Base-by-base conservation (phyloP, 2,888 invertebrate species). In the Trichopoda pennipes region DNA sequence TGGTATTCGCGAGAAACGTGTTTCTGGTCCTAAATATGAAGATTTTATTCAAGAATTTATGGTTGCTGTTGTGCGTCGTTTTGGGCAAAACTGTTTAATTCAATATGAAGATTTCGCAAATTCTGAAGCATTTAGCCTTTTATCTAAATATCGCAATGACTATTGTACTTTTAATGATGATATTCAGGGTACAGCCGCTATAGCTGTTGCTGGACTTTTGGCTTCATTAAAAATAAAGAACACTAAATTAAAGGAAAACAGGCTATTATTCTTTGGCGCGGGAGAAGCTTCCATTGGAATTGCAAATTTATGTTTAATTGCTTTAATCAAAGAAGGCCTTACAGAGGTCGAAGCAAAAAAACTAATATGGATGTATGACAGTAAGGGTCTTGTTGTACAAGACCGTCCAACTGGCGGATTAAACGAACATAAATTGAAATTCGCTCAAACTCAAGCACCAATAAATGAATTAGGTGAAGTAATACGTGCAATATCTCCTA, bases 91-190 rank as follows among this genome's bases (percentile, higher is more conserved):
- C 91, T 95, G 95, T 70, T 93, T 97, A 80, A 96, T 97, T 61
- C 96, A 95, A 93, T 99, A 99, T 92, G 99, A 99, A 92, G 99
- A 99, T 92, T 99, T 99, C 91, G 99, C 95, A 72, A 99, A 99
- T 90, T 94, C 95, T 12, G 99, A 99, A 92, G 99, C 99, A 6
- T 99, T 99, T 93, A 93, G 96, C 42, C 92, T 99, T 74, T 92
- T 99, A 85, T 95, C 94, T 87, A 97, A 96, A 90, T 99, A 99
- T 92, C 94, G 97, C 49, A 93, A 96, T 87, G 90, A 94, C 88
- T 95, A 96, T 92, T 99, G 99, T 91, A 98, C 98, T 16, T 99
- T 99, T 92, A 99, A 99, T 92, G 99, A 99, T 90, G 99, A 99
- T 91, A 99, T 99, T 90, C 99, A 99, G 80, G 98, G 98, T 88